Evolutionary conservation across 2,797 vertebrate genomes (phyloP).

Genomic region (Falco cherrug): DNA sequence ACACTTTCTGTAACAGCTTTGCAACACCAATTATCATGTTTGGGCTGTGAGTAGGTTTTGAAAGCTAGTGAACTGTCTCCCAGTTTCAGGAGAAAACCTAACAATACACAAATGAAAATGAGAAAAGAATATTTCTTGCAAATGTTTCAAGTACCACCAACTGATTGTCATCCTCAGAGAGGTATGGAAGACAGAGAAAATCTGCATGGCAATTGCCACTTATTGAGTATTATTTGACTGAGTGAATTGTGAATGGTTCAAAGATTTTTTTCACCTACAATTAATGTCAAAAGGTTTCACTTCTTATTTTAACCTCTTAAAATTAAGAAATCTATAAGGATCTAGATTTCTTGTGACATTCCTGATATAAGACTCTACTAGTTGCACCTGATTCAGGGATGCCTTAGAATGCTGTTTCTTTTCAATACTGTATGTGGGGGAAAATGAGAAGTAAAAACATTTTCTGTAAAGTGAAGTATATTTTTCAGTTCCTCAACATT

Average conservation of each 20-base stretch:
- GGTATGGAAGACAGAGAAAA: background rate
- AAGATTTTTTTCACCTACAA: background rate
- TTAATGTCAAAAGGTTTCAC: background rate
- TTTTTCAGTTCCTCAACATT: background rate
- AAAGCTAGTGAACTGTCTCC: background rate
- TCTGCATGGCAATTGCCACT: background rate
- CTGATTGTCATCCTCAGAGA: background rate
- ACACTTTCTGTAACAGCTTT: background rate
- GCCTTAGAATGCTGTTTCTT: background rate
- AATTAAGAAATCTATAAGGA: background rate
- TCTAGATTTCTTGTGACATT: background rate
- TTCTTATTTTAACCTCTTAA: background rate
- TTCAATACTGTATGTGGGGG: background rate
- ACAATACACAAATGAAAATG: background rate
- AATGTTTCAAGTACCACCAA: background rate
- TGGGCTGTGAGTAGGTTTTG: background rate
- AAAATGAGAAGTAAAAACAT: background rate
- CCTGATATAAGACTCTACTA: background rate
- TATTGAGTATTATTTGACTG: background rate
- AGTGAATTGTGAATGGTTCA: background rate
- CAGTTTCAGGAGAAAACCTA: background rate
- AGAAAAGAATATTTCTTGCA: background rate
- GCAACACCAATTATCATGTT: background rate
- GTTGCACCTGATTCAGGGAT: background rate
- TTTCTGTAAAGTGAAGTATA: background rate